Evolutionary conservation across 2,888 invertebrate species (phyloP).

Genomic region (Hirtodrosophila histrioides): DNA sequence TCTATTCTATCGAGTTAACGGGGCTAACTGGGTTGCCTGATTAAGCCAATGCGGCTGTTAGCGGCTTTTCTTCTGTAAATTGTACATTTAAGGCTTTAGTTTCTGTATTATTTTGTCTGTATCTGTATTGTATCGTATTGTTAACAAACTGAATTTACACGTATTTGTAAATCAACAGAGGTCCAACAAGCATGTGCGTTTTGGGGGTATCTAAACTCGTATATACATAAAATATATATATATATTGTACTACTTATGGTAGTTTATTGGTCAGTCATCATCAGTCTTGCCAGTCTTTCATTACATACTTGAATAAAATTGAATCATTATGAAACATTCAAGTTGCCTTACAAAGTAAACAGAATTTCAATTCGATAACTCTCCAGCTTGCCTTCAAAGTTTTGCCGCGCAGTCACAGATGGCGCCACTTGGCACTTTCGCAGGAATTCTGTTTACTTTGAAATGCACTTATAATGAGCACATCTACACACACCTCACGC

Average conservation of each 20-base stretch:
- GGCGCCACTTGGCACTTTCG: constrained; percentile 5
- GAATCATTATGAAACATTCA: constrained; percentile 7
- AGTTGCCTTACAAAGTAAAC: constrained; percentile 21
- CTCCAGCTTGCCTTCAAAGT: no score
- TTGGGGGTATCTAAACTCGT: constrained; percentile 9
- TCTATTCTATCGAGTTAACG: not conserved
- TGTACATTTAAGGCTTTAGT: constrained; percentile 44
- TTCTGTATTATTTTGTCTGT: constrained; percentile 49
- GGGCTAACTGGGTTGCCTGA: constrained; percentile 16
- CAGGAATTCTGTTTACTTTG: constrained; percentile 22
- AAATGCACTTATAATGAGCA: constrained; percentile 11
- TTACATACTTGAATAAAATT: constrained; percentile 12
- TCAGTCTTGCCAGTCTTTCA: constrained; percentile 11
- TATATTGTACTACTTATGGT: constrained; percentile 21
- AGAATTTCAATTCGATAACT: not conserved
- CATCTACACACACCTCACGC: constrained; percentile 19
- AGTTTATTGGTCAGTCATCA: constrained; percentile 22
- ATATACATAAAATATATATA: not conserved
- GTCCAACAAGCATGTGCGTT: constrained; percentile 43
- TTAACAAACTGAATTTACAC: constrained; percentile 17
- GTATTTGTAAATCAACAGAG: constrained; percentile 12
- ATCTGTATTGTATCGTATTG: constrained; percentile 45
- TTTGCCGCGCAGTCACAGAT: not conserved
- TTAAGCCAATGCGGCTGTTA: constrained; percentile 28
- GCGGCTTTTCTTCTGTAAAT: constrained; percentile 44